These are phyloP conservation scores for Aspidiotus rigidus DNA, from an alignment of 2,888 invertebrate species.

Conservation along the genomic window DNA sequence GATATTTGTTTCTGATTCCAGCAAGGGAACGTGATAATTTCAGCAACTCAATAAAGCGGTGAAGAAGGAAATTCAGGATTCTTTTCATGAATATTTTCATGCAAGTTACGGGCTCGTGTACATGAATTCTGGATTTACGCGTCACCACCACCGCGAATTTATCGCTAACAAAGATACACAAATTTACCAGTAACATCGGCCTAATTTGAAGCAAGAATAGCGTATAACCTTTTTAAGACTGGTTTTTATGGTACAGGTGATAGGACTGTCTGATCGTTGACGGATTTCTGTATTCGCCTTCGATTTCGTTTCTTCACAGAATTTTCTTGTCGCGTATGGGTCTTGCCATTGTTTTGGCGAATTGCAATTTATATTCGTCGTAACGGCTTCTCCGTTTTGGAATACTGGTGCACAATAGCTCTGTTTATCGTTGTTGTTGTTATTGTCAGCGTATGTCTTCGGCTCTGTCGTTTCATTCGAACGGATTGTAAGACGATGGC, in stretches of 20 bases:
- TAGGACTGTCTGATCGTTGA: constrained; percentile 29
- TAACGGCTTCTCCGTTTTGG: background rate
- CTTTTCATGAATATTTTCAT: too few species aligned
- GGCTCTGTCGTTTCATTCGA: background rate
- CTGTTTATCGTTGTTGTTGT: constrained; percentile 1
- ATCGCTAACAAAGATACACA: background rate
- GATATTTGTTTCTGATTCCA: background rate
- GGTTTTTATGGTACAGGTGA: constrained; percentile 29
- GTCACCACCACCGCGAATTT: background rate
- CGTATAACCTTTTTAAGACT: constrained; percentile 34
- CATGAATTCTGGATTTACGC: too few species aligned
- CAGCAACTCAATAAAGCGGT: too few species aligned
- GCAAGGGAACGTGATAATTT: too few species aligned
- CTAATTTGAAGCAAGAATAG: constrained; percentile 19
- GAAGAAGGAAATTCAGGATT: too few species aligned
- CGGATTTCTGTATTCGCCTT: constrained; percentile 25
- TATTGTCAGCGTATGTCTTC: background rate
- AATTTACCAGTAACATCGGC: constrained; percentile 18
- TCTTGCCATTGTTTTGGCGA: constrained; percentile 15
- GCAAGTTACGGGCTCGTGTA: too few species aligned
- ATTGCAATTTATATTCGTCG: background rate
- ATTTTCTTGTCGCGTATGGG: constrained; percentile 25
- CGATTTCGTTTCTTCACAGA: constrained; percentile 28
- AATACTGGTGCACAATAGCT: too few species aligned
- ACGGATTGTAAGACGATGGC: background rate